These are phyloP conservation scores for Anguilla anguilla DNA, from an alignment of 2,797 vertebrate species.

Conservation along the genomic window DNA sequence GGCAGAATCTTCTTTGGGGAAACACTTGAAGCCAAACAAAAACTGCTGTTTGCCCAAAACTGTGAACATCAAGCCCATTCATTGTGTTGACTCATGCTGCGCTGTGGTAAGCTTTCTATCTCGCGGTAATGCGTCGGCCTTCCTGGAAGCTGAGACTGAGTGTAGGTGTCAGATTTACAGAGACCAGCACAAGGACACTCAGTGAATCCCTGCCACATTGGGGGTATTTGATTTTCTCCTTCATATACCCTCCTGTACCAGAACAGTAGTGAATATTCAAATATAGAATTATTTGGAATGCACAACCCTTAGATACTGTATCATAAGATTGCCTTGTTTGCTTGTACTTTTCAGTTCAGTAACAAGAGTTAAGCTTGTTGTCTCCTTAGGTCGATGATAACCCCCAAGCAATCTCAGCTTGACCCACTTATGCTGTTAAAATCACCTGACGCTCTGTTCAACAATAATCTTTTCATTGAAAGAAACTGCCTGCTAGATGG, in stretches of 20 bases:
- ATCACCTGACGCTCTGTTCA: conserved; percentile 1
- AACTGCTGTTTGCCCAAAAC: not conserved
- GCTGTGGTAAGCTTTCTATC: not conserved
- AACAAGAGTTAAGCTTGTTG: conserved; percentile 24
- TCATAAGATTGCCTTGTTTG: not conserved
- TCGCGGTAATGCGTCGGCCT: not conserved
- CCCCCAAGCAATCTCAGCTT: conserved; percentile 24
- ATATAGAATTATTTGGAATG: not conserved
- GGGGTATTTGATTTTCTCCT: not conserved
- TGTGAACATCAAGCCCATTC: not conserved
- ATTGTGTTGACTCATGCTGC: not conserved
- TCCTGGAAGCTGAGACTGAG: not conserved
- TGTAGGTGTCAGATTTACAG: not conserved
- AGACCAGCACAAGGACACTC: not conserved
- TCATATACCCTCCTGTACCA: not conserved
- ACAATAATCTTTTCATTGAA: not conserved
- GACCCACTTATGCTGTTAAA: conserved; percentile 18
- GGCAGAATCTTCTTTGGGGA: not conserved
- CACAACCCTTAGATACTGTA: not conserved
- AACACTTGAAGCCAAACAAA: not conserved
- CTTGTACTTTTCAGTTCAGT: not conserved
- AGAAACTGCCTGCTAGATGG: not conserved
- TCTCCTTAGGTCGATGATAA: conserved; percentile 4
- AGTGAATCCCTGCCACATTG: not conserved
- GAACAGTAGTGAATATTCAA: not conserved